These are phyloP conservation scores for Sarcophilus harrisii DNA, from an alignment of 2,797 vertebrate genomes.

Conservation along the genomic window DNA sequence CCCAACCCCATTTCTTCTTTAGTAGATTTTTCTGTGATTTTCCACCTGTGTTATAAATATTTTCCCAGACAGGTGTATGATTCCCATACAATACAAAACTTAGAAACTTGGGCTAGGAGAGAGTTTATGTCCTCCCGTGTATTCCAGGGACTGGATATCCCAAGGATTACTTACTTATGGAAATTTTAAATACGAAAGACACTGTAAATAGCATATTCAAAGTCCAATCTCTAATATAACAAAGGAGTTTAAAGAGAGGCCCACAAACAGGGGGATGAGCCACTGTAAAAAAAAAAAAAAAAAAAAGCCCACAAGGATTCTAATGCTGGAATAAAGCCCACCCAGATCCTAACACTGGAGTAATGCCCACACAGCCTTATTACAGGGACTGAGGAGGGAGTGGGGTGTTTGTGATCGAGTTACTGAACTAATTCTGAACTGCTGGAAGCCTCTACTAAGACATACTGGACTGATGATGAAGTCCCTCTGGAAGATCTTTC, in stretches of 20 bases:
- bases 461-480: constrained; percentile 15
- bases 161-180: constrained; percentile 5
- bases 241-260: constrained; percentile 45
- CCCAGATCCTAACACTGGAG: constrained; percentile 11
- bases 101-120: background rate
- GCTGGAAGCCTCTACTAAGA: constrained; percentile 44
- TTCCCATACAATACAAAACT: background rate
- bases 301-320: constrained; percentile 34
- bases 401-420: background rate
- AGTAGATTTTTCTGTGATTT: background rate
- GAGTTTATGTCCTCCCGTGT: background rate
- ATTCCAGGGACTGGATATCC: background rate
- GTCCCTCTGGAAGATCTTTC: constrained; percentile 46
- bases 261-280: constrained; percentile 34
- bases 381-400: constrained; percentile 10
- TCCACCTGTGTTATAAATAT: background rate
- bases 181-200: background rate
- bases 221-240: background rate
- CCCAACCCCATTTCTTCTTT: background rate
- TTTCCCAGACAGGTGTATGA: background rate
- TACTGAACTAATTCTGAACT: background rate
- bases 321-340: constrained; percentile 10
- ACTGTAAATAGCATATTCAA: background rate
- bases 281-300: background rate
- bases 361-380: background rate